phyloP scores from a whole-genome alignment of 2,113 vertebrate species.

The Enhydra lutris region DNA sequence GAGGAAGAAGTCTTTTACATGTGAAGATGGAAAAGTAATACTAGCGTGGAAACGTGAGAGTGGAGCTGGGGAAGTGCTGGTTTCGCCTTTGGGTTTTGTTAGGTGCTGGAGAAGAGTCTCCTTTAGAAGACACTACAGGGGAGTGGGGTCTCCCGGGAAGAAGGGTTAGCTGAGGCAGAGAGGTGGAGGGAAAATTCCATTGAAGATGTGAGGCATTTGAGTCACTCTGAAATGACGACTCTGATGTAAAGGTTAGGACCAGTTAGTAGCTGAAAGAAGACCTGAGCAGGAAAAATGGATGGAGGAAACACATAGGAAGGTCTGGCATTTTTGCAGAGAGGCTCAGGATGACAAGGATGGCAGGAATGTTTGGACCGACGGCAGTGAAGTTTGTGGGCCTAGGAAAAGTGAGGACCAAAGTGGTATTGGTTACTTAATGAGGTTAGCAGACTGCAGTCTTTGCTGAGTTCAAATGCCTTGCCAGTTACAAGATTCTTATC shows the following conservation, averaged over 20 bases:
- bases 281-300: neutral
- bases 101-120: neutral
- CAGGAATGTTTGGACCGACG: neutral
- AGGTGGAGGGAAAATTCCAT: neutral
- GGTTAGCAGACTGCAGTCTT: neutral
- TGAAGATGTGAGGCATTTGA: neutral
- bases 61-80: neutral
- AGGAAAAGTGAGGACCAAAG: neutral
- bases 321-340: neutral
- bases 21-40: neutral
- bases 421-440: neutral
- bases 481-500: neutral
- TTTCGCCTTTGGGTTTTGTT: neutral
- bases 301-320: neutral
- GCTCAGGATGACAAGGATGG: neutral
- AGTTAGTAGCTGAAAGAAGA: constrained; percentile 4
- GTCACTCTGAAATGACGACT: neutral
- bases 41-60: neutral
- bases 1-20: neutral
- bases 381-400: neutral
- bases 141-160: neutral
- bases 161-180: neutral
- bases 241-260: neutral
- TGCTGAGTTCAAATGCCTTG: neutral
- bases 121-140: neutral